phyloP scores from a whole-genome alignment of 2,113 vertebrate species.

The Vicugna pacos region DNA sequence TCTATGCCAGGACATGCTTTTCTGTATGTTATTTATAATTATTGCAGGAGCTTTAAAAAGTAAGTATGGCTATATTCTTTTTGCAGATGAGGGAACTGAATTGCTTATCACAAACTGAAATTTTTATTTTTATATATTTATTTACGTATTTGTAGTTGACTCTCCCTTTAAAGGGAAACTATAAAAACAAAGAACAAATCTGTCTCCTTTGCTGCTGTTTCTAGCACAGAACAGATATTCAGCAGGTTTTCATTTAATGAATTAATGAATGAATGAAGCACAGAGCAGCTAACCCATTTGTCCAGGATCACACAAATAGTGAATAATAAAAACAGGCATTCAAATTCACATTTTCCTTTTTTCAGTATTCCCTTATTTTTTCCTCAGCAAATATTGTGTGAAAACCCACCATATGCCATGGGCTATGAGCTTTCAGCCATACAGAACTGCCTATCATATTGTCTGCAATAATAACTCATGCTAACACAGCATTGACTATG shows the following conservation, averaged over 20 bases:
- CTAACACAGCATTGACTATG: neutral
- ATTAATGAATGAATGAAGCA: neutral
- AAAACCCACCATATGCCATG: neutral
- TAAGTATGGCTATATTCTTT: neutral
- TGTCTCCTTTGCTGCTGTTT: neutral
- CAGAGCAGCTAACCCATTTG: neutral
- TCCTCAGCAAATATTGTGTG: neutral
- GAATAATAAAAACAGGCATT: neutral
- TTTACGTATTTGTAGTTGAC: neutral
- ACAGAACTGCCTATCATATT: neutral
- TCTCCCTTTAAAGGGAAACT: neutral
- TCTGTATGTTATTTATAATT: neutral
- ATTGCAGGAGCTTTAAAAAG: neutral
- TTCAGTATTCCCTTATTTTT: neutral
- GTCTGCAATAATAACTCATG: neutral
- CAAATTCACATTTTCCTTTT: neutral
- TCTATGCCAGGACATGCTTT: neutral
- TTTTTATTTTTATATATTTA: neutral
- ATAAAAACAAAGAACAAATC: neutral
- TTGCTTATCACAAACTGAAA: neutral
- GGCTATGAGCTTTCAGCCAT: neutral
- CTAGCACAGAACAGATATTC: neutral
- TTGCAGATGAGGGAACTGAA: slow-evolving; percentile 7
- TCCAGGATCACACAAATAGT: neutral
- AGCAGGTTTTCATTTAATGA: slow-evolving; percentile 7